Base-by-base conservation (phyloP, 1,140 invertebrate species). In the Oreohelix idahoensis region DNA sequence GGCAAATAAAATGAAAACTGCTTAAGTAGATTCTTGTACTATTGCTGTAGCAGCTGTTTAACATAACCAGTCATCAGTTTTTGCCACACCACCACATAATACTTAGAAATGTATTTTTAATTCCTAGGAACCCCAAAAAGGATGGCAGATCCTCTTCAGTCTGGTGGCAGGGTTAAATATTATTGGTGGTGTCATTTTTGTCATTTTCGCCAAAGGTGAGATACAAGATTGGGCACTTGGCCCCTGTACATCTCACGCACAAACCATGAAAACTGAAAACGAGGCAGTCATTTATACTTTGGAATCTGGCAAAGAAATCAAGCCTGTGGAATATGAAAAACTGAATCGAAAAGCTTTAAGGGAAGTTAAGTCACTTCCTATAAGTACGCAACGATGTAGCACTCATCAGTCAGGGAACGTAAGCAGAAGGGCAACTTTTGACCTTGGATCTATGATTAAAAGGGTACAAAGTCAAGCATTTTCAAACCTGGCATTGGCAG, bases 161-260 rank as follows among this genome's bases (percentile, higher is more conserved):
- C 74, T 76, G 20, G 74, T 76, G 32, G 74, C 74, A 49, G 74
- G 0, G 2, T 76, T 76, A 39, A 76, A 76, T 35, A 49, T 53
- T 29, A 51, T 76, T 36, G 74, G 45, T n/a, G 74, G 74, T n/a
- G 23, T 53, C 42, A 51, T 76, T 36, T 76, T 76, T 36, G 74
- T 76, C 2, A 45, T 76, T 4, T 76, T 76, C 29, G 74, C 74
- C 20, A 35, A 76, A 35, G 74, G 74, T 20, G 74, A 76, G 38
- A 35, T 76, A 10, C 74, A 76, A 51, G 74, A 76, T 45, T 76
- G 74, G 74, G 74, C 74, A 10, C 38, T n/a, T 11, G 23, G 10
- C 13, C 11, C 13, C 10, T 32, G 29, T 49, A 1, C 20, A 73
- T 42, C 23, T n/a, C 2, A 42, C 11, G 39, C 17, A n/a, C n/a